A percentile compares a stretch with the other conserved stretches of the same genome.
phyloP scores from a whole-genome alignment of 2,888 invertebrate genomes.

The Dryococelus australis region DNA sequence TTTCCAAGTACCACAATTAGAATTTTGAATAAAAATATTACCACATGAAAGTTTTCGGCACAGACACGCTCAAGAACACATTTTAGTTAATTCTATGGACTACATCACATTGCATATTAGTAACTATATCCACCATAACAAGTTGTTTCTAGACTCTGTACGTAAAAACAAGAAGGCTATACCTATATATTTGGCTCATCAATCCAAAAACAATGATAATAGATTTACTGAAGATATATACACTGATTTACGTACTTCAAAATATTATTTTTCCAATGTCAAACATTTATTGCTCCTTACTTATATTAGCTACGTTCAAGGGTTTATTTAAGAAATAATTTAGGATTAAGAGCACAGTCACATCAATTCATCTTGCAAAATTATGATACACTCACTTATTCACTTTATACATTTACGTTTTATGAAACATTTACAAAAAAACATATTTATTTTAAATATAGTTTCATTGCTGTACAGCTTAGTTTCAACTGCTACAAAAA shows the following conservation, averaged over 20 bases:
- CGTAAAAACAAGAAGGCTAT: not conserved
- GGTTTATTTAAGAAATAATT: not conserved
- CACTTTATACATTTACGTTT: not conserved
- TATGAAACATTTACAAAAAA: not conserved
- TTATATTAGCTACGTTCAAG: not conserved
- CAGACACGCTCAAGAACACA: not conserved
- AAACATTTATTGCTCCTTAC: constrained; percentile 8
- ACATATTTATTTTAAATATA: not conserved
- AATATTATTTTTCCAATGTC: not conserved
- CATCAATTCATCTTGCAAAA: not conserved
- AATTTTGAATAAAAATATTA: not conserved
- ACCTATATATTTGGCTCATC: not conserved
- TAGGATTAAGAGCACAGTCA: not conserved
- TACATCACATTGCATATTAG: not conserved
- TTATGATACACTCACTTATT: not conserved
- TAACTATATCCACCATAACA: not conserved
- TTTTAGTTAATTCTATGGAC: constrained; percentile 4
- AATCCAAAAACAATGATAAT: not conserved
- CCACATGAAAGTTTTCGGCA: not conserved
- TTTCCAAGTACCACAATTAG: not conserved
- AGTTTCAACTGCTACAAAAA: not conserved
- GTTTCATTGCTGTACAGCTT: not conserved
- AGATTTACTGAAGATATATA: not conserved
- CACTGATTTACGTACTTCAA: not conserved
- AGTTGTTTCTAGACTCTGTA: constrained; percentile 10